phyloP scores from a whole-genome alignment of 2,797 vertebrate species.

The Sphenodon punctatus region DNA sequence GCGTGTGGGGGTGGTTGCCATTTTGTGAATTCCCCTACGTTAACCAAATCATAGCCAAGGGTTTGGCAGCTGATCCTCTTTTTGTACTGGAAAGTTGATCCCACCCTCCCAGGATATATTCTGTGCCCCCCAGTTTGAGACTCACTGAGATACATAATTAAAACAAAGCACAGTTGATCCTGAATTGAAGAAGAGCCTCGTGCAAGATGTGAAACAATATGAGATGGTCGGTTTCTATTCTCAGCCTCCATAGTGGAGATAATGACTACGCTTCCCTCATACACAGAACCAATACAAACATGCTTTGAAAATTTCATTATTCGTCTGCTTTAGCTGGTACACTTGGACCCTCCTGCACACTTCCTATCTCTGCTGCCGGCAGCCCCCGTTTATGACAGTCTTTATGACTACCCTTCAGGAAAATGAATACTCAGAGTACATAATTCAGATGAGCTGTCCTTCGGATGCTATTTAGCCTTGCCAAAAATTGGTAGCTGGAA shows the following conservation, averaged over 20 bases:
- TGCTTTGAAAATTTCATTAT: no score
- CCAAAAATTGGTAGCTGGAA: not conserved
- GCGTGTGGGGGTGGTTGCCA: no score
- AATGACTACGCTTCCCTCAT: not conserved
- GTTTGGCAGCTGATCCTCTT: no score
- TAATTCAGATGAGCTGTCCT: not conserved
- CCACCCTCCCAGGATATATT: no score
- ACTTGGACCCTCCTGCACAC: not conserved
- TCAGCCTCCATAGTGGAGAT: no score
- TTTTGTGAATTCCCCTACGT: no score
- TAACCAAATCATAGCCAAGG: no score
- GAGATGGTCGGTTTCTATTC: not conserved
- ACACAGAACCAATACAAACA: not conserved
- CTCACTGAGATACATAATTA: no score
- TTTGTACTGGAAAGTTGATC: no score
- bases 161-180: no score
- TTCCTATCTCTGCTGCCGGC: not conserved
- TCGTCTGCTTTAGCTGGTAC: not conserved
- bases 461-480: not conserved
- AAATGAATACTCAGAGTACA: not conserved
- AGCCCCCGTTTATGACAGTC: not conserved
- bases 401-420: not conserved
- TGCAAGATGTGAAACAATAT: not conserved
- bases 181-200: not conserved
- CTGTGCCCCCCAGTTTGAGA: no score